phyloP scores from a whole-genome alignment of 2,797 vertebrate genomes.

The Thripadectes ignobilis region DNA sequence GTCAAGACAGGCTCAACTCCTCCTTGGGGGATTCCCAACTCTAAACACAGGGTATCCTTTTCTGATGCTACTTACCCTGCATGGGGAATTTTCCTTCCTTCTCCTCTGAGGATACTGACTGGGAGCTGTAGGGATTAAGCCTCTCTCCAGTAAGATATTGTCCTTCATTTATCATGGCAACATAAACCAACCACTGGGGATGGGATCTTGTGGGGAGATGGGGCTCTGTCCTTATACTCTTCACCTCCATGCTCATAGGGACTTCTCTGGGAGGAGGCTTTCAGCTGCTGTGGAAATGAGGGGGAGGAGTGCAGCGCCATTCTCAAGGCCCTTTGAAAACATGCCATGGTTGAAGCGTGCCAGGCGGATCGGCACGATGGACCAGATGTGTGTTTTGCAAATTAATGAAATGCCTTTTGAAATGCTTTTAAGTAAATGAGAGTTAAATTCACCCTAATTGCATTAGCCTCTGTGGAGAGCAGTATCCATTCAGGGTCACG shows the following conservation, averaged over 20 bases:
- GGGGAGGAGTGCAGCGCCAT: not conserved
- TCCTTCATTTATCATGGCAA: not conserved
- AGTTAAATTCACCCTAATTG: conserved; percentile 62
- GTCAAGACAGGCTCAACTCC: not conserved
- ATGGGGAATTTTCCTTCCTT: not conserved
- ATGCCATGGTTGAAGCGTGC: not conserved
- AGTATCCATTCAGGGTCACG: not conserved
- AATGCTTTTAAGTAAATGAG: conserved; percentile 70
- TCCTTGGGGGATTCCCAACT: not conserved
- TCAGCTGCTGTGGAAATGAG: not conserved
- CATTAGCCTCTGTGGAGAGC: not conserved
- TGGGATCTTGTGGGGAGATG: fast-evolving
- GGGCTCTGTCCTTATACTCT: not conserved
- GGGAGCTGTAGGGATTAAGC: not conserved
- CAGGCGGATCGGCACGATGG: not conserved
- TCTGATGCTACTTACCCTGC: not conserved
- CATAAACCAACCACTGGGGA: not conserved
- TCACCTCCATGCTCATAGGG: not conserved
- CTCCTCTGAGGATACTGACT: not conserved
- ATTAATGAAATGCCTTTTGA: conserved; percentile 65
- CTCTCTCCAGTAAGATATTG: not conserved
- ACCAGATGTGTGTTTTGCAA: conserved; percentile 59
- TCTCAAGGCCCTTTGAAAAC: conserved; percentile 1
- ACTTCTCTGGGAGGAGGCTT: not conserved
- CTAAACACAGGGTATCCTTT: not conserved